These are phyloP conservation scores for Aporophyla lueneburgensis DNA, from an alignment of 2,888 invertebrate genomes.

Conservation along the genomic window DNA sequence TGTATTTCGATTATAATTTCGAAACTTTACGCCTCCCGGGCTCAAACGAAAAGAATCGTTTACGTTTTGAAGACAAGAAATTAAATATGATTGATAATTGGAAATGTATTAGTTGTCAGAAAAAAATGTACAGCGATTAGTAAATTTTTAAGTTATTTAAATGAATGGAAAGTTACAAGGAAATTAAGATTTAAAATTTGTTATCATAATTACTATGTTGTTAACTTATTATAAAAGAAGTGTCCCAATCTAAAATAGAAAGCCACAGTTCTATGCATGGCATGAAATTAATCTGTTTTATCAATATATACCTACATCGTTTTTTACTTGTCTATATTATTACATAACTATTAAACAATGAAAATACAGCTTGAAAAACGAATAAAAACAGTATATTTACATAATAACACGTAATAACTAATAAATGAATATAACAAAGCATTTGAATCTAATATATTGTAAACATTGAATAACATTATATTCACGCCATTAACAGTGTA, in stretches of 20 bases:
- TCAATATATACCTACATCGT: too few relatives aligned
- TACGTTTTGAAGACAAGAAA: constrained; percentile 30
- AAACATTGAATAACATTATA: constrained; percentile 12
- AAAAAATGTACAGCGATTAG: constrained; percentile 36
- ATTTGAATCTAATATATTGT: constrained; percentile 8
- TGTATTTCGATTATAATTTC: constrained; percentile 30
- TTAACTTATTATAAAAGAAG: background rate
- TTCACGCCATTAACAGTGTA: background rate
- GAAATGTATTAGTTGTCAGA: constrained; percentile 39
- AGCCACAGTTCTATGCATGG: too few relatives aligned
- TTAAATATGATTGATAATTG: constrained; percentile 47
- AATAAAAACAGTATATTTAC: background rate
- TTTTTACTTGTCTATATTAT: background rate
- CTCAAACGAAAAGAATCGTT: constrained; percentile 15
- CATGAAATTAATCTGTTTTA: too few relatives aligned
- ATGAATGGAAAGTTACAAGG: constrained; percentile 37
- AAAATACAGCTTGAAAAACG: background rate
- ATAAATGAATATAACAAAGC: background rate
- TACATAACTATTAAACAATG: background rate
- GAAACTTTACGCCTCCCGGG: constrained; percentile 43
- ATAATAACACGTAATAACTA: background rate
- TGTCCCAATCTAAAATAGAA: background rate
- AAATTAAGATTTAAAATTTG: constrained; percentile 7
- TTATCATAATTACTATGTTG: constrained; percentile 12
- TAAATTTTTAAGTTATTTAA: constrained; percentile 33